Conservation (phyloP, 1,140 invertebrate species). For the Pogonomyrmex barbatus region DNA sequence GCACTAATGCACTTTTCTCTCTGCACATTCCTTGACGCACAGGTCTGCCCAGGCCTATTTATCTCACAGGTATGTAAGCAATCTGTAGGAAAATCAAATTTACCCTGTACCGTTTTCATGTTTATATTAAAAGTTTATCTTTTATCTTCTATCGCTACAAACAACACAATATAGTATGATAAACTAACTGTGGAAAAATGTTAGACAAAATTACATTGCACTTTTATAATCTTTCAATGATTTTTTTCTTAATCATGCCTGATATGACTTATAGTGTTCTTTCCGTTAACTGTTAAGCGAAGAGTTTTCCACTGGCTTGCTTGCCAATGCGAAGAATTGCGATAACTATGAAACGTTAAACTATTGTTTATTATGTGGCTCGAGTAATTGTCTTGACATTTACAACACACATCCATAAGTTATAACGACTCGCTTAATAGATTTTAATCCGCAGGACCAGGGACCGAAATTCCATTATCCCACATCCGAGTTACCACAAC, state of each 20-base stretch:
- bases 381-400: conserved; percentile 60
- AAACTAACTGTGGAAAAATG: neutral
- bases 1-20: conserved; percentile 78
- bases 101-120: neutral
- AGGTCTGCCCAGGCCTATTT: conserved; percentile 76
- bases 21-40: conserved; percentile 71
- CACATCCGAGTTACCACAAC: conserved; percentile 73
- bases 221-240: neutral
- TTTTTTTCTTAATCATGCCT: conserved; percentile 16
- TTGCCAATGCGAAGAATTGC: conserved; percentile 21
- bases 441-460: conserved; percentile 73
- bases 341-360: conserved; percentile 11
- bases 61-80: conserved; percentile 76
- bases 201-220: neutral
- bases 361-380: conserved; percentile 22
- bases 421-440: conserved; percentile 70
- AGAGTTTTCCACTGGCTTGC: neutral
- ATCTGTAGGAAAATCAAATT: neutral
- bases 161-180: neutral
- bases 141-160: neutral
- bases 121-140: neutral
- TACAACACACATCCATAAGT: conserved; percentile 53
- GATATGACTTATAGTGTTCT: neutral
- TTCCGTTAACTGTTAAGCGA: neutral
- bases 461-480: conserved; percentile 79